Evolutionary conservation across 2,113 vertebrate genomes (phyloP), one percentile per base, ranked within the genome.

Genomic region (Cygnus atratus): DNA sequence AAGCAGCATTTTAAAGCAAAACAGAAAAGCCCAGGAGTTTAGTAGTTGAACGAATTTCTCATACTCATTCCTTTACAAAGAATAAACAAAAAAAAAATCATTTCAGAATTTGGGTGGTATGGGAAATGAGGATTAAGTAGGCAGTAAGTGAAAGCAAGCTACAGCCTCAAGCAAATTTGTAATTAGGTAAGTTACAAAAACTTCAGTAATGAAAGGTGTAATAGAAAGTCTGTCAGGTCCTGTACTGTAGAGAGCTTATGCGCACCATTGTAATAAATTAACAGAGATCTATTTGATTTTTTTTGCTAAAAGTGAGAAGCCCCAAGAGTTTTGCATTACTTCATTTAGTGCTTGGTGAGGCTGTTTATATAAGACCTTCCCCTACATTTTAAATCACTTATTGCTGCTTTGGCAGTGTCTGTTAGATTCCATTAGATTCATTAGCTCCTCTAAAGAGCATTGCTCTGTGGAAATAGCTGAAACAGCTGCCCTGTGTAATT

Each of bases 401-500:
- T 71, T 94, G 82, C 95, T 94, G 61, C 90, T 93, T 97, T 97
- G 91, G 93, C 95, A 97, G 90, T 37, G 82, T 75, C 77, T 97
- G 86, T 66, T 96, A 70, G 84, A 95, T 96, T 97, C 95, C 88
- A 96, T 97, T 97, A 97, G 87, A 96, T 96, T 96, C 93, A 97
- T 97, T 97, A 96, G 72, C 67, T 96, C 88, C 97, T 96, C 95
- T 97, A 86, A 97, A 97, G 73, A 96, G 75, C 81, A 48, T 70
- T 88, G 70, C 88, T 97, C 76, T 81, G 50, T 76, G 88, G 87
- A 96, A 97, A 92, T 57, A 80, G 63, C 91, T 97, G 87, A 90
- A 97, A 96, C 94, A 98, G 93, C 96, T 97, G 84, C 87, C 91
- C 86, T 93, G 58, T 96, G 86, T 96, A 95, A 97, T 98, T 97